These are phyloP conservation scores for Sinocyclocheilus rhinocerous DNA, from an alignment of 2,113 vertebrate genomes.

Conservation along the genomic window DNA sequence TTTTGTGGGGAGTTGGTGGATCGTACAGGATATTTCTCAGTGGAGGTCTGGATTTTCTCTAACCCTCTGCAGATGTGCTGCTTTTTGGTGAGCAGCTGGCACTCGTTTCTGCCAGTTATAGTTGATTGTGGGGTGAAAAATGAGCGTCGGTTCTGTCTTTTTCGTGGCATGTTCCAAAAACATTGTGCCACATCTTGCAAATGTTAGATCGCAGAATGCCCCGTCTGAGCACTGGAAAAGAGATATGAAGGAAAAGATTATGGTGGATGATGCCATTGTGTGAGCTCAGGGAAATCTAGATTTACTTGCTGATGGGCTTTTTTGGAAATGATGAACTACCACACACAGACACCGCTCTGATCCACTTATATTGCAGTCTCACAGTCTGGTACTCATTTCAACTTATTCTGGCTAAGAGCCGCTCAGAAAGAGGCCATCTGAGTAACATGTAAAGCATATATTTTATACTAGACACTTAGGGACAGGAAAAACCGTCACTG, in stretches of 20 bases:
- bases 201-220: neutral
- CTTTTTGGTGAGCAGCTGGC: conserved; percentile 43
- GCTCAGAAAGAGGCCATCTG: neutral
- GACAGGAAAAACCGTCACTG: neutral
- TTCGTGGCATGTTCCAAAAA: neutral
- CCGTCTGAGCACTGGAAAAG: neutral
- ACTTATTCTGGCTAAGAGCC: neutral
- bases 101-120: conserved; percentile 12
- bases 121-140: conserved; percentile 41
- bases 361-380: neutral
- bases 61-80: conserved; percentile 50
- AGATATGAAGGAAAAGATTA: conserved; percentile 17
- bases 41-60: conserved; percentile 42
- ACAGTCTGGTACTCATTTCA: neutral
- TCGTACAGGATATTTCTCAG: conserved; percentile 19
- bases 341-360: neutral
- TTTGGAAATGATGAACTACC: neutral
- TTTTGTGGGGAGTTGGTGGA: conserved; percentile 33
- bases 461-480: neutral
- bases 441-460: neutral
- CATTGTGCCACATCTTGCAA: conserved; percentile 28
- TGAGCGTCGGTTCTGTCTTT: neutral
- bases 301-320: conserved; percentile 5
- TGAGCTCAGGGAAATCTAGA: conserved; percentile 31
- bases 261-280: conserved; percentile 12